A percentile compares a stretch with the other conserved stretches of the same genome.
Conservation (phyloP, 1,140 invertebrate species). For the Neocloeon triangulifer region DNA sequence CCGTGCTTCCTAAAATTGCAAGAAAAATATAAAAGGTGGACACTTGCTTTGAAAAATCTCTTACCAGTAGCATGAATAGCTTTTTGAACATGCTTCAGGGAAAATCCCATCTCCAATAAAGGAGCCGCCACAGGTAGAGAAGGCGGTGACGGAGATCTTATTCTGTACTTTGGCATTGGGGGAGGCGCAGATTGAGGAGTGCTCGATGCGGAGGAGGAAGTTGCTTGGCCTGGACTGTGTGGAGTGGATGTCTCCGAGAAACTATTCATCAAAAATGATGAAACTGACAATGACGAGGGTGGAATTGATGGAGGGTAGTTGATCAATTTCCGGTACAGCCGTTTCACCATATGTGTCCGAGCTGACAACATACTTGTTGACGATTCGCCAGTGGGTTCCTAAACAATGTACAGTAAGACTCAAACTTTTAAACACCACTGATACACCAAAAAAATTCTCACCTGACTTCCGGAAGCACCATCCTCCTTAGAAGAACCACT, state of each 20-base stretch:
- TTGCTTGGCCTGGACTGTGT: not conserved
- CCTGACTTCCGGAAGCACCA: too few species aligned
- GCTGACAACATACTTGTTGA: too few species aligned
- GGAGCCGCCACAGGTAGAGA: conserved; percentile 26
- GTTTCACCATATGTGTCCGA: too few species aligned
- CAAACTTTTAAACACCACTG: too few species aligned
- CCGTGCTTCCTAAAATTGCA: conserved; percentile 21
- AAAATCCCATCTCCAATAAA: conserved; percentile 39
- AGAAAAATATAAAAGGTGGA: too few species aligned
- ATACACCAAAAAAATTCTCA: too few species aligned
- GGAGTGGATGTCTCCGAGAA: not conserved
- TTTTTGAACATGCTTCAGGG: conserved; percentile 28
- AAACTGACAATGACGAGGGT: not conserved
- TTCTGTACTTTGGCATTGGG: not conserved
- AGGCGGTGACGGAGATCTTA: conserved; percentile 18
- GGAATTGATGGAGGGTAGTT: too few species aligned
- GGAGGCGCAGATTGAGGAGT: not conserved
- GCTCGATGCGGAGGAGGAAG: too few species aligned
- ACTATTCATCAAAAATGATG: not conserved
- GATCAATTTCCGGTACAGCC: too few species aligned
- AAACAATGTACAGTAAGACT: too few species aligned
- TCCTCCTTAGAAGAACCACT: conserved; percentile 3
- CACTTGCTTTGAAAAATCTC: not conserved
- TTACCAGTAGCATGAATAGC: conserved; percentile 29
- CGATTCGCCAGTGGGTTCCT: too few species aligned